Conservation (phyloP, 23 tunicate species). For the Styela plicata region DNA sequence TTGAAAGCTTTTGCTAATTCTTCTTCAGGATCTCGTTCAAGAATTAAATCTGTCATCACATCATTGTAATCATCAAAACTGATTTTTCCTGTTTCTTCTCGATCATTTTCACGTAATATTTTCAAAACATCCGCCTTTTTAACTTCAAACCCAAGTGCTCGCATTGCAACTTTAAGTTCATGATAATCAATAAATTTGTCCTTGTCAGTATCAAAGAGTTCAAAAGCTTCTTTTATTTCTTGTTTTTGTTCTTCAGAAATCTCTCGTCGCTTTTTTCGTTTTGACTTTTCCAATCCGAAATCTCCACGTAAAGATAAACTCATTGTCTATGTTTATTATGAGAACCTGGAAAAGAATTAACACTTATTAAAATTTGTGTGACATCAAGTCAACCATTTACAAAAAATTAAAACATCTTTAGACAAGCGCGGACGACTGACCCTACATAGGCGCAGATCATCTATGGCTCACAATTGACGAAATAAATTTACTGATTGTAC, state of each 20-base stretch:
- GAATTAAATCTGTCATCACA: constrained; percentile 87
- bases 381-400: no score
- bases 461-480: no score
- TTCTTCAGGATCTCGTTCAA: constrained; percentile 90
- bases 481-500: no score
- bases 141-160: constrained; percentile 94
- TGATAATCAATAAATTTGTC: constrained; percentile 87
- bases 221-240: constrained; percentile 99
- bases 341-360: no score
- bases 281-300: constrained; percentile 74
- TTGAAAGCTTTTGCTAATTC: constrained; percentile 92
- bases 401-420: no score
- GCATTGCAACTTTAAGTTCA: constrained; percentile 93
- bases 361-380: no score
- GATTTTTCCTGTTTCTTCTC: constrained; percentile 85
- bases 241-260: constrained; percentile 89
- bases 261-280: constrained; percentile 76
- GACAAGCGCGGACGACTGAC: no score
- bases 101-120: constrained; percentile 77
- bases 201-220: constrained; percentile 94
- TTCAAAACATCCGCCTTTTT: constrained; percentile 93
- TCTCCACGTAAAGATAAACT: constrained; percentile 55
- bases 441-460: no score
- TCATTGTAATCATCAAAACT: constrained; percentile 93
- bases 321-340: no score